Evolutionary conservation across 2,797 vertebrate species (phyloP), one percentile per base, ranked within the genome.

Genomic region (Tinamus major): DNA sequence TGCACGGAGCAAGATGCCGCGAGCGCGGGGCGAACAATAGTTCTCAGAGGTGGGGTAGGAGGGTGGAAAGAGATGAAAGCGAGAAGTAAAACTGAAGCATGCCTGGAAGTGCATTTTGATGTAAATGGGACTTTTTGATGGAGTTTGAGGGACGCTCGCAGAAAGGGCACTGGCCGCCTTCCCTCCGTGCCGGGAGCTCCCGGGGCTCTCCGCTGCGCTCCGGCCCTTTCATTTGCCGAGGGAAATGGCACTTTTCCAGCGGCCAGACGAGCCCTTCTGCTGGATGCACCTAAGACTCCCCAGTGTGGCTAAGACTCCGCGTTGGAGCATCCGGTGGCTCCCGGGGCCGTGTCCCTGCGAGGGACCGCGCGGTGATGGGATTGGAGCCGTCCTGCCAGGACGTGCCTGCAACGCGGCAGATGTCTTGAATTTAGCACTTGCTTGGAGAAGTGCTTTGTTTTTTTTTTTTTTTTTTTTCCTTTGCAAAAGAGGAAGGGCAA

Each of bases 41-140:
- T 79, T 39, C 93, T 46, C 49, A 3, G 90, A 90, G 95, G 87
- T 94, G 93, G 94, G 93, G 80, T 6, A 49, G 84, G 87, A 92
- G 90, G 83, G 90, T 59, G 88, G 94, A 76, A 61, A 33, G 79
- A 95, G 85, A 96, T 96, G 92, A 94, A 97, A 95, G 95, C 76
- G 90, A 75, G 79, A 88, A 93, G 92, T 88, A 94, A 94, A 96
- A 93, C 72, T 37, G 85, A 83, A 80, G 91, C 89, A 91, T 89
- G 92, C 87, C 94, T 94, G 76, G 93, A 92, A 91, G 70, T 51
- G 93, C 84, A 96, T 96, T 96, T 91, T 78, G 92, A 97, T 97
- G 96, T 91, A 96, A 97, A 96, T 97, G 91, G 92, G 87, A 90
- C 89, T 93, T 95, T 94, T 95, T 94, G 94, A 96, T 87, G 65